These are phyloP conservation scores for Marmota flaviventris DNA, from an alignment of 2,113 vertebrate genomes.

Conservation along the genomic window DNA sequence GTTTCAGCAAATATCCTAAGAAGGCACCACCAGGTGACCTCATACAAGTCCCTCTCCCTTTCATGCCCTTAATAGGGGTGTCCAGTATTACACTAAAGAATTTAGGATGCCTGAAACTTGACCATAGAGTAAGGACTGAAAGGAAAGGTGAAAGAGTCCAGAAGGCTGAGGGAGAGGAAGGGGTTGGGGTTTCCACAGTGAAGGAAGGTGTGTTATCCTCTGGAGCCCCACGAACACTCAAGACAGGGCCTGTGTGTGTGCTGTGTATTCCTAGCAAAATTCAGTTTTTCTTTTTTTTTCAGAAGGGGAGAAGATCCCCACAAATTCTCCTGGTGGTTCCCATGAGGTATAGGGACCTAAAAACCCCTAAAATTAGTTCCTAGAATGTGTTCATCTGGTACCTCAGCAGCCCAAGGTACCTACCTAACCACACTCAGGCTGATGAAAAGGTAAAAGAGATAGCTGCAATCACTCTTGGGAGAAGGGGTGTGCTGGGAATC, in stretches of 20 bases:
- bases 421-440: not conserved
- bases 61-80: not conserved
- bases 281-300: slow-evolving; percentile 24
- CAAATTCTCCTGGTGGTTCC: slow-evolving; percentile 27
- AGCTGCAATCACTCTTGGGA: not conserved
- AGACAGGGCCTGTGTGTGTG: not conserved
- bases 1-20: not conserved
- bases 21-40: not conserved
- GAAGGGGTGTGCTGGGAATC: not conserved
- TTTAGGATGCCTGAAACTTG: not conserved
- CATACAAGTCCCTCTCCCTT: not conserved
- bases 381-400: not conserved
- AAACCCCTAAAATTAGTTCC: slow-evolving; percentile 21
- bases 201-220: not conserved
- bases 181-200: not conserved
- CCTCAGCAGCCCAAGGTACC: not conserved
- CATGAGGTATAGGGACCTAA: not conserved
- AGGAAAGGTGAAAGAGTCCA: not conserved
- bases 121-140: not conserved
- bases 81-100: slow-evolving; percentile 1
- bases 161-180: not conserved
- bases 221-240: not conserved
- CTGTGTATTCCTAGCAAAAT: not conserved
- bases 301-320: not conserved
- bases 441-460: not conserved